These are phyloP conservation scores for Sinotaia quadrata DNA, from an alignment of 2,888 invertebrate species.

Conservation along the genomic window DNA sequence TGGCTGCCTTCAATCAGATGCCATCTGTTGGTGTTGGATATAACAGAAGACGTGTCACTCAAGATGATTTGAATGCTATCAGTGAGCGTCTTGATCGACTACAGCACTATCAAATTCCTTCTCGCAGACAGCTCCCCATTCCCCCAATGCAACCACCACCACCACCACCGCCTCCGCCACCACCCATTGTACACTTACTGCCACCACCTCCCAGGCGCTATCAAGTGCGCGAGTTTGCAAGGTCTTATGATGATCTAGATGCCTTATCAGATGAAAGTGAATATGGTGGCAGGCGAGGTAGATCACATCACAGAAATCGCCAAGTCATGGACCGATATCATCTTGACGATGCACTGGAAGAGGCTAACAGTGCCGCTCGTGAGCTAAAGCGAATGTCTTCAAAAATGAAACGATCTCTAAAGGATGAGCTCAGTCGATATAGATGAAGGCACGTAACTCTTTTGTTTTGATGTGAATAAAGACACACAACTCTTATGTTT, in stretches of 20 bases:
- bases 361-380: conserved; percentile 55
- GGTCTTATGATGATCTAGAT: conserved; percentile 53
- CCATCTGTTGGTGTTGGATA: not conserved
- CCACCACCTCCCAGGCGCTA: conserved; percentile 42
- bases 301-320: conserved; percentile 33
- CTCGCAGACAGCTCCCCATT: conserved; percentile 42
- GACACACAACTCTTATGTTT: no score
- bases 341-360: conserved; percentile 54
- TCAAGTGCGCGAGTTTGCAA: conserved; percentile 47
- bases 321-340: conserved; percentile 49
- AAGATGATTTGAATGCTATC: conserved; percentile 58
- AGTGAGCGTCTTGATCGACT: conserved; percentile 56
- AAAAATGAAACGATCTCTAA: conserved; percentile 60
- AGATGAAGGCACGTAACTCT: no score
- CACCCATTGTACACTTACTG: no score
- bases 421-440: conserved; percentile 53
- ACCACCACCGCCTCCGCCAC: conserved; percentile 31
- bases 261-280: conserved; percentile 53
- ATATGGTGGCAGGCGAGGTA: conserved; percentile 44
- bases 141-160: conserved; percentile 30
- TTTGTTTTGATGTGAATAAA: no score
- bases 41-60: conserved; percentile 48
- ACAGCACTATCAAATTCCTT: conserved; percentile 56
- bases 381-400: conserved; percentile 60
- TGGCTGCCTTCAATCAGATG: conserved; percentile 4